phyloP scores from a whole-genome alignment of 2,113 vertebrate species.

The Labeo rohita region DNA sequence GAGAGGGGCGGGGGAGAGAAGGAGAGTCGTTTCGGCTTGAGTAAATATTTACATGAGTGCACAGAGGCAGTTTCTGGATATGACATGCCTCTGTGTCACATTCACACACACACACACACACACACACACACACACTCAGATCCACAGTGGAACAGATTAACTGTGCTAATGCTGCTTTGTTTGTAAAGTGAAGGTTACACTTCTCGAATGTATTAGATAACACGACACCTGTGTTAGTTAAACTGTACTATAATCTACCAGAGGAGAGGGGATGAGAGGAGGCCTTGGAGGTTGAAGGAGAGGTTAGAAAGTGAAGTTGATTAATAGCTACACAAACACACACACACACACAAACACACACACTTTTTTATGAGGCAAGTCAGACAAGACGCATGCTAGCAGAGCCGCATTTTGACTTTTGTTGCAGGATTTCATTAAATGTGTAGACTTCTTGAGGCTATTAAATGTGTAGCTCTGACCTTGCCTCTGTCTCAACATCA shows the following conservation, averaged over 20 bases:
- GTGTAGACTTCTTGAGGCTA: no score
- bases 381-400: background rate
- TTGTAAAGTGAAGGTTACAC: slow-evolving; percentile 20
- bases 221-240: background rate
- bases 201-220: background rate
- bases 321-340: background rate
- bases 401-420: no score
- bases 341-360: background rate
- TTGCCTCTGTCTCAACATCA: slow-evolving; percentile 23
- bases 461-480: slow-evolving; percentile 22
- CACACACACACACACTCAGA: background rate
- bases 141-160: slow-evolving; percentile 1
- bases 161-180: background rate
- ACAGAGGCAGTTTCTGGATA: slow-evolving; percentile 17
- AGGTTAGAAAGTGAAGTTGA: slow-evolving; percentile 4
- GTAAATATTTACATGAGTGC: slow-evolving; percentile 49
- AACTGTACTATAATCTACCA: background rate
- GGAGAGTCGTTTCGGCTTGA: slow-evolving; percentile 14
- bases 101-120: background rate
- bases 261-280: background rate
- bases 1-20: background rate
- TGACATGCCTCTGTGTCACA: slow-evolving; percentile 3
- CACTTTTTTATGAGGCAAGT: background rate
- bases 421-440: no score
- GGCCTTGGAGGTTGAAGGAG: background rate